A percentile compares a stretch with the other conserved stretches of the same genome.
phyloP scores from a whole-genome alignment of 2,113 vertebrate species.

The Pseudorhombus dupliciocellatus region DNA sequence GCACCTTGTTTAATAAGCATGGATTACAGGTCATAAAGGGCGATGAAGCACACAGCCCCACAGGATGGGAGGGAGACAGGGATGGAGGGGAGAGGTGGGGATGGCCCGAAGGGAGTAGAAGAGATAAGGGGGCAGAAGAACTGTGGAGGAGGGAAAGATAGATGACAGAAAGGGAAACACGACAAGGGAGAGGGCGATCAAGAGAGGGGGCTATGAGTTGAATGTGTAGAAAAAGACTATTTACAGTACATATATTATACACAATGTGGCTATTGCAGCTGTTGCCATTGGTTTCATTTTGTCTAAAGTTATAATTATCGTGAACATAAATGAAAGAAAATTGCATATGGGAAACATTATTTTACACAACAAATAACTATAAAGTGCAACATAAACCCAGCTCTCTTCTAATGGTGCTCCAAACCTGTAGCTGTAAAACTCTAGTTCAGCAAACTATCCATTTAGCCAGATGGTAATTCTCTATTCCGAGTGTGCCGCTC shows the following conservation, averaged over 20 bases:
- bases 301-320: too few species aligned
- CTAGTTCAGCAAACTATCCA: background rate
- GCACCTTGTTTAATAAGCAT: conserved; percentile 80
- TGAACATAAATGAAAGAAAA: too few species aligned
- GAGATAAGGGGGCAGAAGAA: conserved; percentile 13
- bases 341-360: background rate
- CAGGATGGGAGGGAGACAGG: conserved; percentile 16
- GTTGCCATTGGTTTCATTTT: too few species aligned
- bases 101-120: conserved; percentile 16
- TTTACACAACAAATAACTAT: background rate
- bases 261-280: too few species aligned
- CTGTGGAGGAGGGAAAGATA: conserved; percentile 10
- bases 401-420: background rate
- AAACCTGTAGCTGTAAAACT: background rate
- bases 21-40: conserved; percentile 79
- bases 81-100: conserved; percentile 20
- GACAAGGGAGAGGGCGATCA: background rate
- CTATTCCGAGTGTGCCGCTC: background rate
- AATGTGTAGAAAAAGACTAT: background rate
- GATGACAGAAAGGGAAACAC: conserved; percentile 10
- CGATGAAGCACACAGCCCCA: conserved; percentile 62
- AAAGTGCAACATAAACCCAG: too few species aligned
- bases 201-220: too few species aligned
- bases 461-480: background rate
- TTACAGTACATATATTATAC: background rate